These are phyloP conservation scores for Eugnorisma glareosa DNA, from an alignment of 2,888 invertebrate genomes.

Conservation along the genomic window DNA sequence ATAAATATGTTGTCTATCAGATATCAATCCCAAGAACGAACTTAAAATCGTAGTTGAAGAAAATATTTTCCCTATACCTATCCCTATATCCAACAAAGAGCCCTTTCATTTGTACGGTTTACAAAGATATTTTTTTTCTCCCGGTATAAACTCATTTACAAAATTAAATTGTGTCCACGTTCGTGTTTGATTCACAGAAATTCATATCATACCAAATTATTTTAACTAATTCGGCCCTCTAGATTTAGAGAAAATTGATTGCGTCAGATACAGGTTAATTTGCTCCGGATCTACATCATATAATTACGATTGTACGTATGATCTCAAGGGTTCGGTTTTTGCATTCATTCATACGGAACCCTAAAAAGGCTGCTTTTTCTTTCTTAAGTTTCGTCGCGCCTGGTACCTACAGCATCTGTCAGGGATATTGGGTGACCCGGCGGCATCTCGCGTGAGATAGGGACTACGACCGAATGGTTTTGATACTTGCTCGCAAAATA, in stretches of 20 bases:
- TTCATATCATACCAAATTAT: neutral
- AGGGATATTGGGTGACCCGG: slow-evolving; percentile 85
- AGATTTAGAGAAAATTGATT: neutral
- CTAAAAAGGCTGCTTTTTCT: slow-evolving; percentile 70
- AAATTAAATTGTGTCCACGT: neutral
- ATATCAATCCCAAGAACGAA: neutral
- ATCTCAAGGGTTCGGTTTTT: neutral
- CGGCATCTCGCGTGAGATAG: slow-evolving; percentile 77
- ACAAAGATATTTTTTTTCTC: neutral
- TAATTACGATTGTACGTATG: neutral
- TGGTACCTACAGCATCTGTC: slow-evolving; percentile 81
- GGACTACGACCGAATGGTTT: slow-evolving; percentile 56
- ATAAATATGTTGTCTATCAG: neutral
- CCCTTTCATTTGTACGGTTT: neutral
- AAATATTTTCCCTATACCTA: neutral
- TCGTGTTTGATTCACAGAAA: neutral
- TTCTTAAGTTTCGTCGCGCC: slow-evolving; percentile 71
- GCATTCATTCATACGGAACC: neutral
- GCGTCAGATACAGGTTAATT: neutral
- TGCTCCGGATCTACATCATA: neutral
- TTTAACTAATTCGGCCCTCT: neutral
- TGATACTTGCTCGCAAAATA: slow-evolving; percentile 67
- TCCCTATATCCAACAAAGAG: neutral
- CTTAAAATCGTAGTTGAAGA: neutral
- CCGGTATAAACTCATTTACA: neutral